Evolutionary conservation across 2,113 vertebrate genomes (phyloP), one percentile per base, ranked within the genome.

Genomic region (Acanthochromis polyacanthus): DNA sequence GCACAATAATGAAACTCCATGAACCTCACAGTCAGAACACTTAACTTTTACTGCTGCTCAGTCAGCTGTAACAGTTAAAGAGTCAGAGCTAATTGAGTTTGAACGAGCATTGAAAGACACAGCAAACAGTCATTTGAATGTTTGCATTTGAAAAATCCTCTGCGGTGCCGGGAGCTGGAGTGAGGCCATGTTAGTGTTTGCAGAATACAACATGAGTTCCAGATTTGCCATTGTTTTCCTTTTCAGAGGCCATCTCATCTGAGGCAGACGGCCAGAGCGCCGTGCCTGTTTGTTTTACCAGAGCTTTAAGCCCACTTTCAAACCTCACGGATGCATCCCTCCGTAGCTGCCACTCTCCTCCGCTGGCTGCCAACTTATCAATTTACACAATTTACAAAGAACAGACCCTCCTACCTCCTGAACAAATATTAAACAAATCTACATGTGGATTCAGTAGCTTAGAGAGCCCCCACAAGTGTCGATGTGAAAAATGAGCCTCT

Each of bases 241-340:
- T 52, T 65, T 78, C 62, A 59, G 78, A 85, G 88, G 80, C 88
- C 84, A 84, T 80, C 90, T 89, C 78, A 78, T 89, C 90, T 86
- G 92, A 60, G 73, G 93, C 94, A 94, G 83, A 85, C 91, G 71
- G 83, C 91, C 91, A 78, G 88, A 84, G 89, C 89, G 82, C 84
- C 84, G 84, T 79, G 88, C 85, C 92, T 94, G 90, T 94, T 95
- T 96, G 95, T 97, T 97, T 97, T n/a, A n/a, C 96, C 93, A 95
- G 92, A 95, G 90, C 86, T 84, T 30, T 88, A 95, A 96, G 92
- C 91, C 89, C 88, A 68, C 86, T 94, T 92, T 84, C 82, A 90
- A 19, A 92, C 93, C 90, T 75, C 76, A 58, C 10, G 78, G 95
- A 91, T 68, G 81, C 92, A 88, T 93, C 87, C 91, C 90, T 90